Base-by-base conservation (phyloP, 2,797 vertebrate species). In the Thunnus albacares region DNA sequence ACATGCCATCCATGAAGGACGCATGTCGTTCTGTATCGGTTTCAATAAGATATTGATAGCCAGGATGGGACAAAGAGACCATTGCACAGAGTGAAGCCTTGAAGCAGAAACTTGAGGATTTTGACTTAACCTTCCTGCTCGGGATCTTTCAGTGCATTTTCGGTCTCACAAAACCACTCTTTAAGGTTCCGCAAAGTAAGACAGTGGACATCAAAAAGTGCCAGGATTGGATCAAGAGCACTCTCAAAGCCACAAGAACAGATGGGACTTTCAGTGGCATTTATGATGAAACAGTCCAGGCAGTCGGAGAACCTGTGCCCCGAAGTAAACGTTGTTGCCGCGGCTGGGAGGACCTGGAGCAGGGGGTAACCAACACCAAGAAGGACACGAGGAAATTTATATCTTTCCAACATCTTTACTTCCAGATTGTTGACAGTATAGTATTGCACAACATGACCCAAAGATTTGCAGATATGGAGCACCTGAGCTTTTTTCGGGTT, bases 101-200 rank as follows among this genome's bases (percentile, higher is more conserved):
- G 67, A 70, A 53, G 7, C 67, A 56, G 11, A 57, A 69, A 55
- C 35, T 45, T 18, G 52, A 56, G 8, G 52, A 68, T 52, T 68
- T 43, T 12, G n/a, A 56, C 6, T 53, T 67, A 9, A 2, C 30
- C 8, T 69, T 69, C 22, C 15, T 69, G 66, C 38, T 69, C 9
- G 2, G 14, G 6, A 24, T 45, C 8, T 68, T 43, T 38, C 14
- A 41, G 30, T 68, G 28, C 28, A 30, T 30, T 30, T 30, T 30
- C 7, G 11, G 52, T 13, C 66, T 68, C 51, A 38, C 18, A 8
- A n/a, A 45, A 10, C 61, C 43, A 18, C 22, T 57, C 11, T 57
- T 57, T 6, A 15, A 68, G 52, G 66, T 68, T 24, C 66, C 55
- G 14, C 30, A 67, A 49, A 66, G 49, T n/a, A 66, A 47, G 43